phyloP scores from a whole-genome alignment of 2,797 vertebrate species.

The Luscinia megarhynchos region DNA sequence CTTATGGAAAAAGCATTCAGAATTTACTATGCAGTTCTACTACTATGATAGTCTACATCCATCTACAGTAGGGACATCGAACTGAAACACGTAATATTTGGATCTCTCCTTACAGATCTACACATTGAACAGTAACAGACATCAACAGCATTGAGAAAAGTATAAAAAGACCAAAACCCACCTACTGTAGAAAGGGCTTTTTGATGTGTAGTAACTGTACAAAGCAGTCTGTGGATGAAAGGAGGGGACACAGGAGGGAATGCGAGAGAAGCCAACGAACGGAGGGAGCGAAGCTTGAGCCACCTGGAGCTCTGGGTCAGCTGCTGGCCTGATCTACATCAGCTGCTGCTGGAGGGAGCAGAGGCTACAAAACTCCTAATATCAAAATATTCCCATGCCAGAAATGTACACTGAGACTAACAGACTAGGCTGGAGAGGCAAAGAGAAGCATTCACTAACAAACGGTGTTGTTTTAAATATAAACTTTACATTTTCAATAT shows the following conservation, averaged over 20 bases:
- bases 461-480: conserved; percentile 49
- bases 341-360: conserved; percentile 19
- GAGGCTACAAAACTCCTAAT: conserved; percentile 60
- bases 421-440: conserved; percentile 50
- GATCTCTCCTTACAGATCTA: conserved; percentile 74
- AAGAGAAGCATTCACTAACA: conserved; percentile 56
- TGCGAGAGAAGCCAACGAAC: conserved; percentile 45
- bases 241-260: conserved; percentile 52
- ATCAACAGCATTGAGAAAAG: conserved; percentile 79
- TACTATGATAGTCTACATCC: conserved; percentile 75
- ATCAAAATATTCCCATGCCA: conserved; percentile 67
- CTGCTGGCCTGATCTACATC: conserved; percentile 21
- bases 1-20: conserved; percentile 81
- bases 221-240: conserved; percentile 65
- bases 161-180: conserved; percentile 82
- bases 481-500: conserved; percentile 65
- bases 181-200: conserved; percentile 80
- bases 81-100: conserved; percentile 79
- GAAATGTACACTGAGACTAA: conserved; percentile 61
- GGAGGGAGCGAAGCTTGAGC: conserved; percentile 40
- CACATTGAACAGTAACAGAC: conserved; percentile 75
- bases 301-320: neutral
- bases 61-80: conserved; percentile 84
- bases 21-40: conserved; percentile 78
- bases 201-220: conserved; percentile 73